Evolutionary conservation across 2,797 vertebrate species (phyloP), one percentile per base, ranked within the genome.

Genomic region (Aulostomus chinensis): DNA sequence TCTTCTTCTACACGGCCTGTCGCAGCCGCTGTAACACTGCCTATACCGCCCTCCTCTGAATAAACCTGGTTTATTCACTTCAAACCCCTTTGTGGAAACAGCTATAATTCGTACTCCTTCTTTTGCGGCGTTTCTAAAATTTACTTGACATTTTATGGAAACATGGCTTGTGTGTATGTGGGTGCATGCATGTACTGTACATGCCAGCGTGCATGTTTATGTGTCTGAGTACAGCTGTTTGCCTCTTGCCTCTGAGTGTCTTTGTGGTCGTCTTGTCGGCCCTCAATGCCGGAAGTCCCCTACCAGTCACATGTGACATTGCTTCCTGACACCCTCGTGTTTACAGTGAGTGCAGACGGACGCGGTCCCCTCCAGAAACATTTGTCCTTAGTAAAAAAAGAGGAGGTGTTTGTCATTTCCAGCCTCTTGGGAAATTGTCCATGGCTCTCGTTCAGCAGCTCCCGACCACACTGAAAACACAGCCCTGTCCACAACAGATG

Each of bases 401-500:
- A 78, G 67, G 83, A 77, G 81, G 73, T 74, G 76, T 85, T 80
- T 84, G 80, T 88, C 79, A 74, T 82, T 69, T 60, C 41, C 20
- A 74, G 76, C 62, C 81, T 79, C 81, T 79, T 71, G 76, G 89
- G 87, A 84, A 87, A 79, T 72, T 83, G 87, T 85, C 77, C 63
- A 67, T 60, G 53, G 52, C 68, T 71, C 81, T 81, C 13, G 76
- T 90, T 89, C 85, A 85, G 85, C 72, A 66, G 76, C 78, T 84
- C 75, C 80, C 78, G 85, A 89, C 89, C 88, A 78, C 86, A 86
- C 62, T 66, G 68, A 83, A 88, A 91, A 89, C 80, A 79, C 75
- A 79, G 77, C 58, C 68, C 64, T 66, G 76, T 90, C 76, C 80
- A 87, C 87, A 90, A 88, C 88, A 91, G 90, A 90, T 90, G 81